Evolutionary conservation across 1,140 invertebrate genomes (phyloP), one percentile per base, ranked within the genome.

Genomic region (Diuraphis noxia): DNA sequence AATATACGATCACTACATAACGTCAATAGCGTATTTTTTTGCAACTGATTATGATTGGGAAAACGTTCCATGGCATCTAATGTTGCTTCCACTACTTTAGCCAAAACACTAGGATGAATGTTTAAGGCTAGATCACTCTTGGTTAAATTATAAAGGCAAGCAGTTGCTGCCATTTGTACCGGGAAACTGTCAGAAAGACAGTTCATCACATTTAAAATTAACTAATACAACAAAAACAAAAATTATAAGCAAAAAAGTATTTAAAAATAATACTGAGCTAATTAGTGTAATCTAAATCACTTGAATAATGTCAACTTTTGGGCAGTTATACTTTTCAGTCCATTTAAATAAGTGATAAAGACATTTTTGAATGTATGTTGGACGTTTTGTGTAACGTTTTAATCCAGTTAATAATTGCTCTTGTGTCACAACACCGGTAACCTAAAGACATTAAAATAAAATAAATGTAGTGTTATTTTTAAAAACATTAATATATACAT

Each of bases 91-190:
- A 97, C 96, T 86, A 96, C 96, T 93, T 95, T 94, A 92, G 95
- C 95, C 43, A 97, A 94, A 92, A 96, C 94, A 30, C 94, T 94
- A 2, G 96, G 96, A 94, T 97, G 96, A 88, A 97, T 95, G 93
- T 95, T 95, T 36, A 94, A 94, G 3, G 92, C 87, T 41, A 92
- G 41, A 92, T 82, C 87, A 34, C 95, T 95, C 93, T 96, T 96
- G 2, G 96, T 96, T 36, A 97, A 94, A 94, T 97, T 97, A 93
- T 97, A 97, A 36, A 97, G 94, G 93, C 97, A 97, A 41, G 97
- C 97, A 49, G 96, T 97, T 19, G 96, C 96, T 77, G 97, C 96
- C 95, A 97, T 96, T 94, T 97, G 97, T 77, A 97, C 96, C 41
- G 95, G 95, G 92, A 96, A 95, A 90, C 96, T 94, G 87, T 95